Evolutionary conservation across 2,797 vertebrate species (phyloP).

Genomic region (Hydrophis major): DNA sequence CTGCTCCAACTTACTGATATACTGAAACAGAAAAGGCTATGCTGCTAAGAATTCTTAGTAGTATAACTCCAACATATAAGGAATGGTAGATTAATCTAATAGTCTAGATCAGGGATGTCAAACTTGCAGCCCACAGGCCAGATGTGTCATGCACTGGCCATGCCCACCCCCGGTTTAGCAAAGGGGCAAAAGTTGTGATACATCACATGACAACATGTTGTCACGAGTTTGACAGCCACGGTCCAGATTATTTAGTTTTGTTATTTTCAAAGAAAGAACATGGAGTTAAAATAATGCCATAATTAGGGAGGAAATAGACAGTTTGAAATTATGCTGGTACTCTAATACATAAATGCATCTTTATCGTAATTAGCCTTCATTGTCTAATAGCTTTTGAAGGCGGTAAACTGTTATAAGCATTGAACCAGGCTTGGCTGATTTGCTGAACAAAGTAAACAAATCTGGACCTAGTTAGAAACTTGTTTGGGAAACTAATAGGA

Average conservation of each 20-base stretch:
- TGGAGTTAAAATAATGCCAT: not conserved
- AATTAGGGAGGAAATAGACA: not conserved
- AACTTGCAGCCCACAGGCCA: too few relatives aligned
- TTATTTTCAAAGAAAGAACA: not conserved
- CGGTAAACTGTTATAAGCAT: not conserved
- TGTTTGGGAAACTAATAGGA: not conserved
- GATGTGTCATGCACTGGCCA: too few relatives aligned
- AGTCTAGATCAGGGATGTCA: too few relatives aligned
- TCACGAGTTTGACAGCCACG: too few relatives aligned
- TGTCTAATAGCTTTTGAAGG: not conserved
- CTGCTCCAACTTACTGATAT: not conserved
- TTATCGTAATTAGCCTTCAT: not conserved
- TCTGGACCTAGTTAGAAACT: not conserved
- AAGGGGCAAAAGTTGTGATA: too few relatives aligned
- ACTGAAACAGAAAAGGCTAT: not conserved
- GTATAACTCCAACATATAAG: not conserved
- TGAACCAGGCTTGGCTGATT: not conserved
- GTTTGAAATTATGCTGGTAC: not conserved
- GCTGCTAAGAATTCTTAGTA: not conserved
- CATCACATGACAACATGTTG: too few relatives aligned
- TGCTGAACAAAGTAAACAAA: not conserved
- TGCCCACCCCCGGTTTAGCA: too few relatives aligned
- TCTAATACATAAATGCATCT: not conserved
- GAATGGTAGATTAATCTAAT: not conserved
- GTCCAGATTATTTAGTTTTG: not conserved